Base-by-base conservation (phyloP, 2,888 invertebrate genomes). In the Morpho achilles region DNA sequence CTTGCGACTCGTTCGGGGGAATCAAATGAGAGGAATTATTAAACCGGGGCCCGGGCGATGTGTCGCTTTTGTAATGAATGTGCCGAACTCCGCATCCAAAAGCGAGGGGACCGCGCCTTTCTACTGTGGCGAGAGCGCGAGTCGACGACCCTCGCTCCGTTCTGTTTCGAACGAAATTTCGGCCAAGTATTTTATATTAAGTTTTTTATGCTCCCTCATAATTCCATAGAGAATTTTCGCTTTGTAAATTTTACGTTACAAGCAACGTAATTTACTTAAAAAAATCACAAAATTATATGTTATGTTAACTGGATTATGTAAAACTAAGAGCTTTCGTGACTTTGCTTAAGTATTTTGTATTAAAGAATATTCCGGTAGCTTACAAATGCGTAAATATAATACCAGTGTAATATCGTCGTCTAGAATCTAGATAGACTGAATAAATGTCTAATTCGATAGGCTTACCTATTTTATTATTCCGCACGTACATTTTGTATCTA, bases 21-120 rank as follows among this genome's bases (percentile, higher is more conserved):
- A 74, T 80, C 84, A 81, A 87, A 85, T 84, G 87, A 88, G 86
- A 82, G 81, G 84, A 88, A 89, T 90, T 89, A 89, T 88, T 87
- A 84, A 88, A 80, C 80, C 74, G 82, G 79, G 80, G 77, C 80
- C 77, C 79, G 78, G 77, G 75, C 84, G 79, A 83, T 84, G 85
- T 84, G 87, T 85, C 86, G 87, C 83, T 87, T 87, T 87, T 83
- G 85, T 87, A 86, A 88, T 87, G 85, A 87, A 84, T 78, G 83
- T 80, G 80, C 81, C 73, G 75, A 74, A 71, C 69, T 66, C 47
- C 62, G 57, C 63, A 68, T 68, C 64, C 70, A 67, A 69, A 70
- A 67, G 60, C 69, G 68, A 69, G 73, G 79, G 78, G 79, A 71
- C 72, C 70, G 72, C 72, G 75, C 79, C 76, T 76, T 76, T 77